Base-by-base conservation (phyloP, 2,113 vertebrate species). In the Misgurnus mizolepis region DNA sequence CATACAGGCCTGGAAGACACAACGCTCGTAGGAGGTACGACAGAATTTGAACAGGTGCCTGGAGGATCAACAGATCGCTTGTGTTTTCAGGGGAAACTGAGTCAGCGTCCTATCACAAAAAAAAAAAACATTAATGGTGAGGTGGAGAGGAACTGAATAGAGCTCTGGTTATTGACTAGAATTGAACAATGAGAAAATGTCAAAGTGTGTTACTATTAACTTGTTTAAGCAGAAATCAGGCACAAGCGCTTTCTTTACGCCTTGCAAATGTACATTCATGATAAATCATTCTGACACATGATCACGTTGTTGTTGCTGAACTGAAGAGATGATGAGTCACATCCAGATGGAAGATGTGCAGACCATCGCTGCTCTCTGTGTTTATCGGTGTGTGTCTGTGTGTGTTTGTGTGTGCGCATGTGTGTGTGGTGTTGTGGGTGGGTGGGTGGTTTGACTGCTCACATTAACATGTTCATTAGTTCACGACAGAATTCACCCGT, bases 81-180 rank as follows among this genome's bases (percentile, higher is more conserved):
- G 58, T 80, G 73, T 84, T 84, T 77, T 72, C 60, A 43, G 55
- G 66, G 68, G 41, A 40, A 49, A 71, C 45, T 64, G 22, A 47
- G 78, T 80, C 72, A 80, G 69, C 10, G n/a, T 79, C 40, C 64
- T 64, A 43, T 79, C 8, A 6, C 49, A 45, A 27, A 76, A 45
- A 62, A 83, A 22, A 78, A 78, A 56, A 66, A n/a, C 45, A 27
- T 68, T 47, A 68, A 68, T 6, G 43, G 7, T 53, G 49, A 53
- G 12, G 49, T 12, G 45, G 45, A 47, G 45, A 10, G 7, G 45
- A 47, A 47, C 3, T 0, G 27, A 2, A 34, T 3, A 34, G 27
- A 34, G 27, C 45, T 27, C 22, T 15, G 14, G 10, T 39, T 2
- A 12, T 6, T 18, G 22, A 22, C 22, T 22, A 22, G 22, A 22